phyloP scores from a whole-genome alignment of 2,113 vertebrate genomes.

The Panurus biarmicus region DNA sequence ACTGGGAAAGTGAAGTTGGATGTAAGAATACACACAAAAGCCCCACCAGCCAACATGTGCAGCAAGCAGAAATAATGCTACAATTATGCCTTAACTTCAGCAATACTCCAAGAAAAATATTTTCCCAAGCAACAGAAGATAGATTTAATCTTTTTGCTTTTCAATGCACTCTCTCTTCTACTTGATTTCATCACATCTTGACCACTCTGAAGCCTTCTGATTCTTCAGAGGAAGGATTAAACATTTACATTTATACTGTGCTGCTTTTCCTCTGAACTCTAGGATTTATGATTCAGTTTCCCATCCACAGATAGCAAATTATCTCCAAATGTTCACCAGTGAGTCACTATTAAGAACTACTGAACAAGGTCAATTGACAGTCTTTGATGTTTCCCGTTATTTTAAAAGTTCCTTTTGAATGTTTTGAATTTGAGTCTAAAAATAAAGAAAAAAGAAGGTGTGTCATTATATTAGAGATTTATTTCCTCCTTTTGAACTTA shows the following conservation, averaged over 20 bases:
- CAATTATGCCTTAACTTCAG: background rate
- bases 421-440: conserved; percentile 63
- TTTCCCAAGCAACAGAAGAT: background rate
- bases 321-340: conserved; percentile 73
- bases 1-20: background rate
- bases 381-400: conserved; percentile 55
- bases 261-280: conserved; percentile 57
- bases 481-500: conserved; percentile 62
- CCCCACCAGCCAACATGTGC: background rate
- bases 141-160: conserved; percentile 27
- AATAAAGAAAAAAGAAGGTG: conserved; percentile 56
- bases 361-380: conserved; percentile 61
- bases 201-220: conserved; percentile 13
- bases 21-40: background rate
- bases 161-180: background rate
- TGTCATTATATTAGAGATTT: conserved; percentile 58
- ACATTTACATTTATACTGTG: conserved; percentile 49
- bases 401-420: conserved; percentile 58
- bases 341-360: conserved; percentile 63
- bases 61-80: background rate
- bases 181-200: conserved; percentile 39
- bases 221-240: conserved; percentile 52
- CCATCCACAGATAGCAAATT: conserved; percentile 69
- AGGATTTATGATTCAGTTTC: conserved; percentile 71
- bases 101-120: background rate